Conservation (phyloP, 2,113 vertebrate genomes). For the Corythornis cristatus region DNA sequence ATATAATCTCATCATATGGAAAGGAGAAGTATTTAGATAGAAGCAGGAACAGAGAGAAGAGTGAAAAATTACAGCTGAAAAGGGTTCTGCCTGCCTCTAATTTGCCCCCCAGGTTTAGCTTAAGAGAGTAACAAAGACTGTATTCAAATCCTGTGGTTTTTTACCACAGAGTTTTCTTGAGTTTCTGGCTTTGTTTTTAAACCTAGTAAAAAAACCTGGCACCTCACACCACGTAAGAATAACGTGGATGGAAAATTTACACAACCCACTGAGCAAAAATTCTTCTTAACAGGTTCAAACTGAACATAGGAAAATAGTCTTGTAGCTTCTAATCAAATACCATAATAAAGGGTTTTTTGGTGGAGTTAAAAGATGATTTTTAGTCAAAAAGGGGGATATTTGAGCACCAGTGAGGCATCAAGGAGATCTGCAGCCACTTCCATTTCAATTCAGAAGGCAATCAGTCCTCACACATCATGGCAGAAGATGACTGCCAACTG, state of each 20-base stretch:
- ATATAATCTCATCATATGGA: not conserved
- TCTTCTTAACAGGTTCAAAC: not conserved
- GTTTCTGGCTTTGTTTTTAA: not conserved
- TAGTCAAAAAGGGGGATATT: not conserved
- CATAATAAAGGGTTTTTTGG: accelerated
- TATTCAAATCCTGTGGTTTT: not conserved
- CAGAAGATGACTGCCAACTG: slow-evolving; percentile 5
- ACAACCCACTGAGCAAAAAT: not conserved
- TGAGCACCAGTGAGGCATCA: not conserved
- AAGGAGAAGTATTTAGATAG: not conserved
- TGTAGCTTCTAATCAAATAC: not conserved
- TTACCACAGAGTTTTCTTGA: not conserved
- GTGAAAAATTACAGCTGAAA: not conserved
- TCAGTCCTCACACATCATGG: not conserved
- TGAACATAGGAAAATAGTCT: not conserved
- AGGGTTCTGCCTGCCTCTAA: not conserved
- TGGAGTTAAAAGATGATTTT: not conserved
- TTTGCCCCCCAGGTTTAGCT: not conserved
- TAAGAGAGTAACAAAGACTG: not conserved
- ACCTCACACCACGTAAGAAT: not conserved
- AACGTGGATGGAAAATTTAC: not conserved
- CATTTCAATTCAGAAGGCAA: not conserved
- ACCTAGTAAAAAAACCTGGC: not conserved
- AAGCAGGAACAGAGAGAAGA: not conserved
- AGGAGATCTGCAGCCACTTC: not conserved